Percentiles rank a stretch among this genome's conserved stretches.
These are phyloP conservation scores for Phycodurus eques DNA, from an alignment of 2,113 vertebrate genomes.

Conservation along the genomic window DNA sequence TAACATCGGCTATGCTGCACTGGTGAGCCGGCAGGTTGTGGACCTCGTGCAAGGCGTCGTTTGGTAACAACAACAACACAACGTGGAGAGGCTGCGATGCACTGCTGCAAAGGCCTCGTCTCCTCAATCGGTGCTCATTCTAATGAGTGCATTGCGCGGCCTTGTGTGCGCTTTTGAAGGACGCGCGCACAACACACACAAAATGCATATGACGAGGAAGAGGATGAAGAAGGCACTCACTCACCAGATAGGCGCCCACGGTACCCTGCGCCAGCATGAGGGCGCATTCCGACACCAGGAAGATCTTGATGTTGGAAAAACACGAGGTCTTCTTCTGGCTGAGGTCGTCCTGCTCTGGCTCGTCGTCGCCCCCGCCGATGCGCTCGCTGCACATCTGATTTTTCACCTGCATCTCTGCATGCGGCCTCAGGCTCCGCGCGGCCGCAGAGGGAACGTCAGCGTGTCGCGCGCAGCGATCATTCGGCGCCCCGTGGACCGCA, in stretches of 20 bases:
- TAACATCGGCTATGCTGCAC: neutral
- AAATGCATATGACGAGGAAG: neutral
- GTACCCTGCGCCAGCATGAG: conserved; percentile 94
- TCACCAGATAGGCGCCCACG: conserved; percentile 94
- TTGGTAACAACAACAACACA: neutral
- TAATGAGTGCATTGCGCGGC: neutral
- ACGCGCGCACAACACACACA: conserved; percentile 2
- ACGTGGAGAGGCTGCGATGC: neutral
- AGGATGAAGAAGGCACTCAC: conserved; percentile 36
- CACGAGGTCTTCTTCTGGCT: conserved; percentile 85
- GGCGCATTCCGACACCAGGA: conserved; percentile 90
- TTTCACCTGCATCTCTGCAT: conserved; percentile 78
- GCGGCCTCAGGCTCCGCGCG: conserved; percentile 59
- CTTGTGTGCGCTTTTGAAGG: conserved; percentile 27
- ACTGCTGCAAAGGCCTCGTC: conserved; percentile 10
- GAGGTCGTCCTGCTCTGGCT: conserved; percentile 78
- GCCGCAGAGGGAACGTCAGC: conserved; percentile 46
- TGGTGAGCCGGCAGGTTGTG: neutral
- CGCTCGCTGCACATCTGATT: conserved; percentile 75
- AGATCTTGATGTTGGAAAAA: conserved; percentile 91
- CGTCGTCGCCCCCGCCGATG: conserved; percentile 73
- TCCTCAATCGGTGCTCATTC: neutral
- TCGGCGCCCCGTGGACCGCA: conserved; percentile 42
- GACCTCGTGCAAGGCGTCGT: neutral
- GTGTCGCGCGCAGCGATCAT: conserved; percentile 57